These are phyloP conservation scores for Cyanistes caeruleus DNA, from an alignment of 2,113 vertebrate species.

Conservation along the genomic window DNA sequence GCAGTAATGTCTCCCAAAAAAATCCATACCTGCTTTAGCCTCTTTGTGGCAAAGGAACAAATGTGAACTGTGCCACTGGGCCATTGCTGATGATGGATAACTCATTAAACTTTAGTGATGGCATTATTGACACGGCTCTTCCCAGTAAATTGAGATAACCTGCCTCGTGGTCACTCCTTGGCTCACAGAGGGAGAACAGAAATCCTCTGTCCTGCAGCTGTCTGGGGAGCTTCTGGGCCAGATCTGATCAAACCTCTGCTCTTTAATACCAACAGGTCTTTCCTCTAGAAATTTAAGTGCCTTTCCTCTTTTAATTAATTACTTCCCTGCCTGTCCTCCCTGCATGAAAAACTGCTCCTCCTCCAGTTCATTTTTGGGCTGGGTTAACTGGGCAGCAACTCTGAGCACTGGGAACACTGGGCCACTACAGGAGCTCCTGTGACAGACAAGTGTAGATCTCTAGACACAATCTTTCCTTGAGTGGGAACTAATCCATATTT, in stretches of 20 bases:
- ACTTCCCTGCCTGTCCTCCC: background rate
- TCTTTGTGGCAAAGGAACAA: background rate
- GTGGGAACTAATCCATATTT: background rate
- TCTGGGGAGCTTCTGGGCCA: background rate
- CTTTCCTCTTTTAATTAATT: background rate
- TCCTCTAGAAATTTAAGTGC: background rate
- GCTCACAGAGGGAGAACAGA: background rate
- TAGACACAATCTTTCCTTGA: background rate
- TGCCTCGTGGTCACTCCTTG: background rate
- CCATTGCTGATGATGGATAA: background rate
- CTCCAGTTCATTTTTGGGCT: background rate
- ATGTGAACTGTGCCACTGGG: background rate
- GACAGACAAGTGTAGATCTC: background rate
- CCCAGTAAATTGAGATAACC: background rate
- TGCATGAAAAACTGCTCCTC: background rate
- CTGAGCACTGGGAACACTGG: background rate
- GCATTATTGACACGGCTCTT: rapidly evolving
- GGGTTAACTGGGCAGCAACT: background rate
- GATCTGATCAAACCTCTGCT: background rate
- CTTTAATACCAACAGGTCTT: rapidly evolving
- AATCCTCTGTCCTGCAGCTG: background rate
- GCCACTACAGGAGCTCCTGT: background rate
- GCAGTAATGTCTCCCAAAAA: background rate
- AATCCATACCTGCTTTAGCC: background rate
- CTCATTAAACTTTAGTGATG: background rate